phyloP scores from a whole-genome alignment of 2,113 vertebrate species.

The Pitta sordida region DNA sequence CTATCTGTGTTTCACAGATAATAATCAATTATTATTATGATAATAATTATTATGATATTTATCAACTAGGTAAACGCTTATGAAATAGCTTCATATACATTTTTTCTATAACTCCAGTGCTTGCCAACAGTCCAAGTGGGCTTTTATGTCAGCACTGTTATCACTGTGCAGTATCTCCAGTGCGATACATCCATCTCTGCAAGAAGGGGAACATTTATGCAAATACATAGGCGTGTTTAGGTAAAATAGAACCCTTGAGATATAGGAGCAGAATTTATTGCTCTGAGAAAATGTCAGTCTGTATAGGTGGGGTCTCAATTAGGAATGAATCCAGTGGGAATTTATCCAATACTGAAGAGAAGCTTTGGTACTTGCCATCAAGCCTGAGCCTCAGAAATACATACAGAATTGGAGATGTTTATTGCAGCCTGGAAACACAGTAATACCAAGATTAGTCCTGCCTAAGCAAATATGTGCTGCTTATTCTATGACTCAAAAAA shows the following conservation, averaged over 20 bases:
- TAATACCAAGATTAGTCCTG: not conserved
- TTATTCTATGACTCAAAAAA: not conserved
- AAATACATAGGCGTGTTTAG: not conserved
- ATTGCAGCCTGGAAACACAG: not conserved
- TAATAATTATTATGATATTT: no score
- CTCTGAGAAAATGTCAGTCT: not conserved
- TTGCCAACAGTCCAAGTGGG: not conserved
- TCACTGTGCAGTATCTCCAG: not conserved
- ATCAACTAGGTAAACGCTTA: not conserved
- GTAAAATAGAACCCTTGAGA: not conserved
- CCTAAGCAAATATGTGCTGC: not conserved
- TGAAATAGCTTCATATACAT: not conserved
- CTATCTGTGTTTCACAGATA: not conserved
- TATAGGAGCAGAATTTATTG: not conserved
- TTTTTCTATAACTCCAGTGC: not conserved
- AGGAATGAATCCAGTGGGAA: not conserved
- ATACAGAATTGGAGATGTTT: not conserved
- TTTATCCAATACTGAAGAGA: not conserved
- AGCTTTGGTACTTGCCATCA: not conserved
- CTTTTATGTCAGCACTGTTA: not conserved
- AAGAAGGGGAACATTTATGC: not conserved
- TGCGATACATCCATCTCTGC: not conserved
- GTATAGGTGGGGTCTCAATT: rapidly evolving
- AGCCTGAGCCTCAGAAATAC: not conserved
- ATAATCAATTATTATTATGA: no score